A percentile compares a stretch with the other conserved stretches of the same genome.
These are phyloP conservation scores for Panonychus citri DNA, from an alignment of 1,140 invertebrate species.

Conservation along the genomic window DNA sequence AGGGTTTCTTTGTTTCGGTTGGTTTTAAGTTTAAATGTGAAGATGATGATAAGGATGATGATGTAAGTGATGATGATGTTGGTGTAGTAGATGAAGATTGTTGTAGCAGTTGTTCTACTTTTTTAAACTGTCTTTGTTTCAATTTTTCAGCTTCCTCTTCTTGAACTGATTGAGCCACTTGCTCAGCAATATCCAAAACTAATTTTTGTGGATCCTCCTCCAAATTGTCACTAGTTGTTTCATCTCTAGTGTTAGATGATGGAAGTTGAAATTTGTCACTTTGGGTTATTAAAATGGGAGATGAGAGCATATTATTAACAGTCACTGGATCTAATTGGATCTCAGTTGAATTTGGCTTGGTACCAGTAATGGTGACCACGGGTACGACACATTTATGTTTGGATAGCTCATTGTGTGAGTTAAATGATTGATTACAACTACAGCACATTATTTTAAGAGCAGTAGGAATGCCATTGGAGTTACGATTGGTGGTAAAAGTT, in stretches of 20 bases:
- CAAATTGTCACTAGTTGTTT: neutral
- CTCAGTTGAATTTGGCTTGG: neutral
- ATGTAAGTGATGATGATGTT: too few species aligned
- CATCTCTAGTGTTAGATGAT: neutral
- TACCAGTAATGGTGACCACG: neutral
- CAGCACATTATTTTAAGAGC: neutral
- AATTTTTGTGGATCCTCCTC: neutral
- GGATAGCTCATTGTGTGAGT: neutral
- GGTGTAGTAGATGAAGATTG: neutral
- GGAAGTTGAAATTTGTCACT: neutral
- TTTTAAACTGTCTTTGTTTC: neutral
- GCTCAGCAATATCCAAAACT: neutral
- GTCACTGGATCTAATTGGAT: neutral
- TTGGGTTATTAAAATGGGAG: neutral
- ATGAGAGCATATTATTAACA: neutral
- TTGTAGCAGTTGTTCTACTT: neutral
- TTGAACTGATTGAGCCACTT: neutral
- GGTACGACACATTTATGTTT: neutral
- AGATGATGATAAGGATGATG: too few species aligned
- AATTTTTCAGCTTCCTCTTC: neutral
- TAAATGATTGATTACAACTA: slow-evolving; percentile 2
- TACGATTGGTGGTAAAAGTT: neutral
- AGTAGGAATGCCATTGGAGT: neutral
- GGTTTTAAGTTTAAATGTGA: too few species aligned
- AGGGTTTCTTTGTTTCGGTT: too few species aligned